Evolutionary conservation across 2,797 vertebrate species (phyloP).

Genomic region (Premnoplex brunnescens): DNA sequence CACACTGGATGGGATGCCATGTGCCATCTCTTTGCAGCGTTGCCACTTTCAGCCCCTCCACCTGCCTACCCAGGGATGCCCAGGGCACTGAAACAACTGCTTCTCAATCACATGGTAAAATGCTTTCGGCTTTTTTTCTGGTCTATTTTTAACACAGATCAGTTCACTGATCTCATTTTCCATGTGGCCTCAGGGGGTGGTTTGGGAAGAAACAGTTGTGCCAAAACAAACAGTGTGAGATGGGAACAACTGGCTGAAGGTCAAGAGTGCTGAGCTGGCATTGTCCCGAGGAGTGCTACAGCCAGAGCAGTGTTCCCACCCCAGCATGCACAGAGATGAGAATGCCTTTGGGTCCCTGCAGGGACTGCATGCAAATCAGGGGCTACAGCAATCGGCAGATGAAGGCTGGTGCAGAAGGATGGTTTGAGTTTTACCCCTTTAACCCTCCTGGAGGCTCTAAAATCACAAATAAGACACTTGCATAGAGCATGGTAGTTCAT

Average conservation of each 20-base stretch:
- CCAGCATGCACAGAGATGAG: rapidly evolving
- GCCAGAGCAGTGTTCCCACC: rapidly evolving
- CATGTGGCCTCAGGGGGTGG: neutral
- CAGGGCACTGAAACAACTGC: neutral
- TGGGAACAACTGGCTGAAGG: neutral
- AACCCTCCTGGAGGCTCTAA: neutral
- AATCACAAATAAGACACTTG: neutral
- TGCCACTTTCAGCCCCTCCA: neutral
- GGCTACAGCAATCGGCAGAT: neutral
- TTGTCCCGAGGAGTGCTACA: rapidly evolving
- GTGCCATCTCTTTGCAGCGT: neutral
- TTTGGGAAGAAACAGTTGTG: neutral
- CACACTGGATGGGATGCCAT: rapidly evolving
- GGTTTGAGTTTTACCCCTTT: neutral
- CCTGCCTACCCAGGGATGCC: neutral
- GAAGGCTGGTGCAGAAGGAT: neutral
- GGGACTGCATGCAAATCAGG: rapidly evolving
- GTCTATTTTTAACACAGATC: neutral
- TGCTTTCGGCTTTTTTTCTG: neutral
- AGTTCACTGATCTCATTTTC: neutral
- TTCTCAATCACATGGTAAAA: neutral
- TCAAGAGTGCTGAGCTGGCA: neutral
- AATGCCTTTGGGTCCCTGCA: neutral
- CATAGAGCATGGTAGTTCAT: neutral
- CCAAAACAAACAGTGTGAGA: neutral